Evolutionary conservation across 2,888 invertebrate genomes (phyloP), one percentile per base, ranked within the genome.

Genomic region (Mongoloraphidia duomilia): DNA sequence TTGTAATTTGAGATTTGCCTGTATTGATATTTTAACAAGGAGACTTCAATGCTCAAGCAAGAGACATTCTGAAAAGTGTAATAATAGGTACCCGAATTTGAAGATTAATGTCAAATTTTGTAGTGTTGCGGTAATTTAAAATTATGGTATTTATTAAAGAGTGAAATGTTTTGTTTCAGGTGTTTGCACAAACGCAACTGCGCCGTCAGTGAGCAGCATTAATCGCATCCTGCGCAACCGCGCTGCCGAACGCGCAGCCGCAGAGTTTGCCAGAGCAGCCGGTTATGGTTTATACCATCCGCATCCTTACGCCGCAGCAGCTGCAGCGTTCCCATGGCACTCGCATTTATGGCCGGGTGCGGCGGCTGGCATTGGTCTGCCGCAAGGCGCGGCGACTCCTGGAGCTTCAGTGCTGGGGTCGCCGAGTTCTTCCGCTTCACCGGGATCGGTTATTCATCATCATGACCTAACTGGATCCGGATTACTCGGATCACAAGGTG

Each of bases 141-240:
- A n/a, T n/a, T n/a, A n/a, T n/a, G n/a, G n/a, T 26, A 6, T 26
- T 17, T 17, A 17, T 4, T 17, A 17, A 17, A 17, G 3, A 26
- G 1, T 6, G 26, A 26, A 3, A 26, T 26, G 26, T 26, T 57
- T 58, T 53, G 14, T 67, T 65, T 35, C 77, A 94, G 93, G 89
- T 57, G 91, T 96, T 8, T 97, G 96, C 68, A 91, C 90, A 39
- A 92, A 92, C 65, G 87, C 86, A 46, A 93, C 93, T 14, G 93
- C 96, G 1, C 97, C 97, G 0, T 94, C 93, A 46, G 95, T 96
- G 3, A 93, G 93, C 61, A 94, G 94, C 56, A 96, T 96, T 67
- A 96, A 95, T 70, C 79, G 97, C 59, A 97, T 97, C 62, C 74
- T 97, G 48, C 74, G 97, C 54, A 96, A 96, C 65, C 78, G 96